A percentile compares a stretch with the other conserved stretches of the same genome.
phyloP scores from a whole-genome alignment of 1,140 invertebrate species.

The Helicorthomorpha holstii region DNA sequence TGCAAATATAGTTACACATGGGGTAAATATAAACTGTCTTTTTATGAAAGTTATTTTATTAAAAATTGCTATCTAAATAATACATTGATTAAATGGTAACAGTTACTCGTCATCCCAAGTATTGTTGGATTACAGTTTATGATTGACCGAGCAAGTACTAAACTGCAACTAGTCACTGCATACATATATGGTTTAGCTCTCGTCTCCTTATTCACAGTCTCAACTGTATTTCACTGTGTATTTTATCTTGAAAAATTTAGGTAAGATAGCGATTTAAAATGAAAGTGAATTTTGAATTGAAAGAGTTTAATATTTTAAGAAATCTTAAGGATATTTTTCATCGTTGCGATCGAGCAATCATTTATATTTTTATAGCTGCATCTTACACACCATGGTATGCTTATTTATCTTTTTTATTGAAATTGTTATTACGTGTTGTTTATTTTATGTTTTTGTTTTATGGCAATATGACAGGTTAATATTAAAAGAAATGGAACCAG shows the following conservation, averaged over 20 bases:
- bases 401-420: too few species aligned
- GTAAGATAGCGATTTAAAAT: constrained; percentile 18
- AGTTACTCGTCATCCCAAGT: constrained; percentile 65
- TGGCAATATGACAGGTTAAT: constrained; percentile 24
- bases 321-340: constrained; percentile 68
- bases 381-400: constrained; percentile 92
- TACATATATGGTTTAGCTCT: constrained; percentile 69
- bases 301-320: constrained; percentile 17
- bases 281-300: background rate
- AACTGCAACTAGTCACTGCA: constrained; percentile 56
- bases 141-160: constrained; percentile 46
- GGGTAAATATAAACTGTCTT: constrained; percentile 34
- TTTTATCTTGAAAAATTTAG: constrained; percentile 39
- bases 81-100: too few species aligned
- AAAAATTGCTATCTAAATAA: too few species aligned
- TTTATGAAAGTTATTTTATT: too few species aligned
- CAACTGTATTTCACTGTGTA: constrained; percentile 76
- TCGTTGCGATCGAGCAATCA: constrained; percentile 83
- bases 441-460: background rate
- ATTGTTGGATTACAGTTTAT: constrained; percentile 51
- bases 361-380: constrained; percentile 88
- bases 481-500: constrained; percentile 21
- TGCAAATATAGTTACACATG: constrained; percentile 80
- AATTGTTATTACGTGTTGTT: too few species aligned
- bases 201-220: constrained; percentile 67